phyloP scores from a whole-genome alignment of 1,140 invertebrate genomes.

The Venturia canescens region DNA sequence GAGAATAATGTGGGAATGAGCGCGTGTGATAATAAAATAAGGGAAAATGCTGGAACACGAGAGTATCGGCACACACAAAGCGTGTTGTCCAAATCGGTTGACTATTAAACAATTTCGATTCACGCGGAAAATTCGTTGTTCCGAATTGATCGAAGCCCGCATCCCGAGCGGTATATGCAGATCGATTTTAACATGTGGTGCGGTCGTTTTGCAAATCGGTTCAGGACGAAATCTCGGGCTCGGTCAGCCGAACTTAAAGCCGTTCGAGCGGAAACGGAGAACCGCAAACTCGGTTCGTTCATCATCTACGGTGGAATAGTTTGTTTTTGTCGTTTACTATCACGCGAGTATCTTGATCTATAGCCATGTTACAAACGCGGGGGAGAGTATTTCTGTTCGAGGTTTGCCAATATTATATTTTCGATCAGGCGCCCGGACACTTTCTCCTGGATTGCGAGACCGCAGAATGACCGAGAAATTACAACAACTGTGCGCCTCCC shows the following conservation, averaged over 20 bases:
- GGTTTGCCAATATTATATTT: constrained; percentile 35
- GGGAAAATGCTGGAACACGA: neutral
- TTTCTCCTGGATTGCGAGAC: neutral
- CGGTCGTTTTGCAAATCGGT: constrained; percentile 1
- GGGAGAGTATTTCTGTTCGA: constrained; percentile 17
- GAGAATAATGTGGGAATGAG: neutral
- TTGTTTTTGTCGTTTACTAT: constrained; percentile 3
- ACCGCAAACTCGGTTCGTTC: constrained; percentile 26
- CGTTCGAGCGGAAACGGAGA: neutral
- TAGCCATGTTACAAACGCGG: no score
- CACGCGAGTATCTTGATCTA: neutral
- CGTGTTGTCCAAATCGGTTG: no score
- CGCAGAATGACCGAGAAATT: constrained; percentile 30
- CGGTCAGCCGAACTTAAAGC: neutral
- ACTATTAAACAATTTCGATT: neutral
- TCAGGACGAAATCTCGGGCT: constrained; percentile 9
- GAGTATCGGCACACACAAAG: neutral
- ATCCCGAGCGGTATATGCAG: neutral
- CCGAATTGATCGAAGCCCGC: neutral
- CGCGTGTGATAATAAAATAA: neutral
- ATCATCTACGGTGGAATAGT: constrained; percentile 5
- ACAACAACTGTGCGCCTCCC: neutral
- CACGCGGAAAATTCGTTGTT: constrained; percentile 8
- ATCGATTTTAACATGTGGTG: neutral
- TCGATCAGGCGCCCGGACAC: constrained; percentile 15